Evolutionary conservation across 2,797 vertebrate genomes (phyloP).

Genomic region (Chloroceryle inda): DNA sequence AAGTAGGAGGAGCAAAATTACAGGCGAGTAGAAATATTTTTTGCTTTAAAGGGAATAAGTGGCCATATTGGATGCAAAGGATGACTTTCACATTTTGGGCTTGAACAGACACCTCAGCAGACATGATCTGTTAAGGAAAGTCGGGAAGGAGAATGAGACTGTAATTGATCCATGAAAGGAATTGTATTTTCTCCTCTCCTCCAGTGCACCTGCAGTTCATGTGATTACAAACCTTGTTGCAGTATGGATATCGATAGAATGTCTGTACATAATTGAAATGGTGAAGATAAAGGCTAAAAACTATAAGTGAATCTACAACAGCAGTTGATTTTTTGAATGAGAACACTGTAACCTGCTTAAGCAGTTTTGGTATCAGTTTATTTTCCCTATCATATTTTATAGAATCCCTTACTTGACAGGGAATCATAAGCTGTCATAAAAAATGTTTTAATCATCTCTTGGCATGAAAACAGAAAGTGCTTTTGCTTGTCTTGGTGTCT

Average conservation of each 20-base stretch:
- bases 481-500: not conserved
- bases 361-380: not conserved
- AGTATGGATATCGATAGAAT: not conserved
- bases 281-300: not conserved
- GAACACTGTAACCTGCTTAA: not conserved
- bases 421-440: slow-evolving; percentile 22
- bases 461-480: slow-evolving; percentile 16
- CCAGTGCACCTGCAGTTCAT: not conserved
- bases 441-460: slow-evolving; percentile 27
- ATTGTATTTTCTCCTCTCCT: not conserved
- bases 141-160: not conserved
- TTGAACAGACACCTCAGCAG: not conserved
- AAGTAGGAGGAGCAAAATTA: slow-evolving; percentile 32
- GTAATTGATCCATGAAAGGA: not conserved
- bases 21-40: slow-evolving; percentile 23
- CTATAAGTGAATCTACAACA: not conserved
- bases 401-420: slow-evolving; percentile 13
- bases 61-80: slow-evolving; percentile 13
- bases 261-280: not conserved
- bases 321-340: not conserved
- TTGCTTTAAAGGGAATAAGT: slow-evolving; percentile 10
- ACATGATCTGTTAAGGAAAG: not conserved
- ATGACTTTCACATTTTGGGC: not conserved
- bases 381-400: not conserved
- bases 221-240: not conserved